phyloP scores from a whole-genome alignment of 30 jellyfish, hydroid and myxozoan species.

The Hydra vulgaris region DNA sequence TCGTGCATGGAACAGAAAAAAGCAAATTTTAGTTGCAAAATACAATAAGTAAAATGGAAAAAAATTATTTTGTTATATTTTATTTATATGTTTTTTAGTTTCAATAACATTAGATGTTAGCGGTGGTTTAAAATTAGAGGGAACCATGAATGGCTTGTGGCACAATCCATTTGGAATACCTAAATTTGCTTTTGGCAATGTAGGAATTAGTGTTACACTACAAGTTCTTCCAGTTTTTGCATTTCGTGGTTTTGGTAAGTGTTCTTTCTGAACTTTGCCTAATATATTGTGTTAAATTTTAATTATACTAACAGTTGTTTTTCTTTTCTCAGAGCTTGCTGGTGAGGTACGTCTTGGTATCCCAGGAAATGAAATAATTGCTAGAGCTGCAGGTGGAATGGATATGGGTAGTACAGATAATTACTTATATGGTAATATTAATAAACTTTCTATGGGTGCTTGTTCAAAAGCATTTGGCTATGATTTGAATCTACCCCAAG shows the following conservation, averaged over 20 bases:
- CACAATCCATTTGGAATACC: slow-evolving; percentile 55
- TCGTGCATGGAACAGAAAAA: no score
- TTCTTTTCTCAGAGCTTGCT: slow-evolving; percentile 55
- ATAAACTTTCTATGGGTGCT: slow-evolving; percentile 43
- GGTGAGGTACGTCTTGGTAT: slow-evolving; percentile 67
- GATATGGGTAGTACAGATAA: slow-evolving; percentile 34
- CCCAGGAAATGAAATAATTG: slow-evolving; percentile 41
- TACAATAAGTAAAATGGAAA: not conserved
- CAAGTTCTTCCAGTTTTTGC: slow-evolving; percentile 58
- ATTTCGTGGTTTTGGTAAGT: slow-evolving; percentile 34
- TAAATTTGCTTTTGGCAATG: slow-evolving; percentile 53
- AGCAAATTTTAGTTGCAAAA: not conserved
- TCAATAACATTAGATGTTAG: slow-evolving; percentile 49
- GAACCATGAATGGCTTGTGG: slow-evolving; percentile 71
- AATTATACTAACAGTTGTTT: no score
- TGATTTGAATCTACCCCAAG: slow-evolving; percentile 56
- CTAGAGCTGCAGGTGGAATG: slow-evolving; percentile 61
- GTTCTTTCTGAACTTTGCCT: no score
- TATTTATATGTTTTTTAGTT: slow-evolving; percentile 26
- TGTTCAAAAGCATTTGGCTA: slow-evolving; percentile 60
- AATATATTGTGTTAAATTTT: no score
- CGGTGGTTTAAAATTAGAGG: slow-evolving; percentile 53
- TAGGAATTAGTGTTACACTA: slow-evolving; percentile 40
- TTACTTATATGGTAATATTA: slow-evolving; percentile 53
- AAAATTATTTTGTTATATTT: not conserved